Evolutionary conservation across 1,140 invertebrate species (phyloP), one percentile per base, ranked within the genome.

Genomic region (Heliconius eleuchia): DNA sequence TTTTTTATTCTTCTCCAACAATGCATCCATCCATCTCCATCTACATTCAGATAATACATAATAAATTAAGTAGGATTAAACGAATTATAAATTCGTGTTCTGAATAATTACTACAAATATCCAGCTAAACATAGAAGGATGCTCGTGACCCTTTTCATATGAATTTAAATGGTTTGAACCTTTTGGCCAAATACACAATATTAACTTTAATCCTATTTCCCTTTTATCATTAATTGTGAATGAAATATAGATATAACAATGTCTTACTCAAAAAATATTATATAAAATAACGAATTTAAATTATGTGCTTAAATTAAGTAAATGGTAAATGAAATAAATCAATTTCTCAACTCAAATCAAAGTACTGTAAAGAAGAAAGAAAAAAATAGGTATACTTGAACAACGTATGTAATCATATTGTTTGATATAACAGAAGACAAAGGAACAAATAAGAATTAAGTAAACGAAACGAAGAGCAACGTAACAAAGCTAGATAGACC

Each of bases 111-210:
- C 55, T 60, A 60, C 55, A 60, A 60, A 60, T 60, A 60, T 60
- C 55, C n/a, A 60, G 18, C 55, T 23, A 60, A 60, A 60, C 55
- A 60, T 27, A 60, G 60, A 66, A 66, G 60, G 60, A 66, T 27
- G 60, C 60, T 66, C 60, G 60, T 66, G 60, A 66, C 60, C 27
- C 60, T 66, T 66, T 66, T 66, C 60, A 66, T 66, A 66, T 16
- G 60, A 66, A 66, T 66, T 66, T 66, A 66, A 66, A 66, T 66
- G 60, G 60, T 66, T 66, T 66, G 60, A 66, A 66, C 60, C 60
- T 66, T 66, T 66, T 66, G 60, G 60, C 60, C 60, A 30, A 66
- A 66, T 66, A 30, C 27, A 30, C 60, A 66, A 66, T 66, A 66
- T 66, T 66, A 66, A 66, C 19, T 66, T 66, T 66, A 66, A 66